Conservation (phyloP, 2,113 vertebrate genomes). For the Hippolais icterina region DNA sequence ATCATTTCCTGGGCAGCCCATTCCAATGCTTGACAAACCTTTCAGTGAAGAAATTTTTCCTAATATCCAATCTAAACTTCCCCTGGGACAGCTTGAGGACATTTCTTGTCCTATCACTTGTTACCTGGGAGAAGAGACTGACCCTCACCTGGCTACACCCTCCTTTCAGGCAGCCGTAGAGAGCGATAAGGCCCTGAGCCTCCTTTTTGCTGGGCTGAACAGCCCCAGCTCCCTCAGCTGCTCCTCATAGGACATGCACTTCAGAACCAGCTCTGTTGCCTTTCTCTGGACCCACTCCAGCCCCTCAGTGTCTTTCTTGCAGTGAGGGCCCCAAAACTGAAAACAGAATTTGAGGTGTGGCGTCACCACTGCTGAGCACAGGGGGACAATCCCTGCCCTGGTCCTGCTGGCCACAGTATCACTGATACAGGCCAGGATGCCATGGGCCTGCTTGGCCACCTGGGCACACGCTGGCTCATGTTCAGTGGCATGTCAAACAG, state of each 20-base stretch:
- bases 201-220: neutral
- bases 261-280: neutral
- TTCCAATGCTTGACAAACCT: neutral
- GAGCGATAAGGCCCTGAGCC: rapidly evolving
- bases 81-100: neutral
- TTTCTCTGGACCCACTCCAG: neutral
- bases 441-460: too few relatives aligned
- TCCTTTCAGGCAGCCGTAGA: too few relatives aligned
- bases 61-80: neutral
- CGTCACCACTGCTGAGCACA: too few relatives aligned
- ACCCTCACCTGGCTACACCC: rapidly evolving
- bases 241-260: too few relatives aligned
- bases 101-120: neutral
- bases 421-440: too few relatives aligned
- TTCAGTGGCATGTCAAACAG: too few relatives aligned
- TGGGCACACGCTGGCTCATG: too few relatives aligned
- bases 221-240: neutral
- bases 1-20: neutral
- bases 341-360: neutral
- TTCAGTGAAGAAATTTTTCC: neutral
- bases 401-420: too few relatives aligned
- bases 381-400: too few relatives aligned
- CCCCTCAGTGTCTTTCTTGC: neutral
- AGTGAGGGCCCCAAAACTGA: neutral
- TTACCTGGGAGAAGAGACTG: neutral